These are phyloP conservation scores for Hyperoodon ampullatus DNA, from an alignment of 2,113 vertebrate genomes.

Conservation along the genomic window DNA sequence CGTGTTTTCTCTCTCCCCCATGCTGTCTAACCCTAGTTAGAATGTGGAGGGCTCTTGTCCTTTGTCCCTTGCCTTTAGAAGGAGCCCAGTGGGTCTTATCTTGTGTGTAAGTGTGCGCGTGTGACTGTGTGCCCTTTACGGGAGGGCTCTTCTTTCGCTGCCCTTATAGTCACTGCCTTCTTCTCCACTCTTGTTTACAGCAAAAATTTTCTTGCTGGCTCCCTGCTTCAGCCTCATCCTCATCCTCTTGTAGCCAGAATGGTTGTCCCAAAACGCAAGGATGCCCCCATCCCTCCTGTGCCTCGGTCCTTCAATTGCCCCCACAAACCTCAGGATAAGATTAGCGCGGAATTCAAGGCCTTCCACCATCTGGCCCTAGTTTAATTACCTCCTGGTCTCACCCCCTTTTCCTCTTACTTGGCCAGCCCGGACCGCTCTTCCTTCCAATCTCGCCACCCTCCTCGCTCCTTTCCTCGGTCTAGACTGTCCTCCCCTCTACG, in stretches of 20 bases:
- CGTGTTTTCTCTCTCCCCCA: background rate
- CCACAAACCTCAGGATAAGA: background rate
- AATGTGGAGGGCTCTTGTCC: background rate
- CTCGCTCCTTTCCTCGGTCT: background rate
- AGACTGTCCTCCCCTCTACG: background rate
- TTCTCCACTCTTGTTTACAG: background rate
- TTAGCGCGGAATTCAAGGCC: background rate
- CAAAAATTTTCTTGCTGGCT: background rate
- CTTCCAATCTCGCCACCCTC: background rate
- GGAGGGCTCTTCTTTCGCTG: background rate
- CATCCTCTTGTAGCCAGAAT: background rate
- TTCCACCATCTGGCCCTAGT: background rate
- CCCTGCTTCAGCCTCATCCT: background rate
- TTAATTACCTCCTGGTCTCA: background rate
- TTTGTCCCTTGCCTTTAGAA: background rate
- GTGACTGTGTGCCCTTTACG: background rate
- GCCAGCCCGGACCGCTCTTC: background rate
- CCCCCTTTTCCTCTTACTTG: background rate
- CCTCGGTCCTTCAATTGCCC: background rate
- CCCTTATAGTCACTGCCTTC: background rate
- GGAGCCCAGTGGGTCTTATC: background rate
- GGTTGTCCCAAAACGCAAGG: background rate
- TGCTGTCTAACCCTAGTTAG: background rate
- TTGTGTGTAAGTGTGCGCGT: background rate
- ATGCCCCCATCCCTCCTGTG: background rate